Base-by-base conservation (phyloP, 2,797 vertebrate genomes). In the Macrochelys suwanniensis region DNA sequence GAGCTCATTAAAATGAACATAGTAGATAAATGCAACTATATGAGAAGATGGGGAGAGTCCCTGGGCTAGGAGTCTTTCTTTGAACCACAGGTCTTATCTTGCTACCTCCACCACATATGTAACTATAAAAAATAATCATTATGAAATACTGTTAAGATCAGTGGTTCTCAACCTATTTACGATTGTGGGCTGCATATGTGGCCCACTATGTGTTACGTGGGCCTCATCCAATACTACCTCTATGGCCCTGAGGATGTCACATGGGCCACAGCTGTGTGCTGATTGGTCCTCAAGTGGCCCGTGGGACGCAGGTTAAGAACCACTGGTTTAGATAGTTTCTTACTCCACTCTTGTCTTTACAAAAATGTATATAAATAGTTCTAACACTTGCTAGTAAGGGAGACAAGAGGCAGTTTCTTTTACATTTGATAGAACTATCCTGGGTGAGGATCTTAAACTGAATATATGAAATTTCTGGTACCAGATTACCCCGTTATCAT, bases 1-100 rank as follows among this genome's bases (percentile, higher is more conserved):
- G 82, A 95, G 68, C 96, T 97, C 95, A 95, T 97, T 97, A 97
- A 97, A 93, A 96, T 92, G 84, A 95, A 90, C 61, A 87, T 78
- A 74, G 88, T 83, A 95, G 93, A 83, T 95, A 85, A 5, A 9
- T 80, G 61, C 87, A 93, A 54, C 85, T 88, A 13, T 65, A 6
- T 87, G 93, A 89, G 85, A 93, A 93, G 54, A 90, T 91, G 0
- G n/a, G 77, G 92, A 97, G n/a, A 81, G 10, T 88, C 50, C 2
- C 1, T 86, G 49, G 56, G 68, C 77, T 91, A 93, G 91, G 83
- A 90, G 13, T 71, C 17, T 91, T 92, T 37, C 76, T 68, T 90
- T 92, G 87, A 86, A 95, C 74, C 11, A 77, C 45, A 94, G 84
- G 11, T 21, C 13, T 21, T 59, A 59, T 59, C 57, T 57, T 57